Base-by-base conservation (phyloP, 2,888 invertebrate genomes). In the Acanthosoma haemorrhoidale region DNA sequence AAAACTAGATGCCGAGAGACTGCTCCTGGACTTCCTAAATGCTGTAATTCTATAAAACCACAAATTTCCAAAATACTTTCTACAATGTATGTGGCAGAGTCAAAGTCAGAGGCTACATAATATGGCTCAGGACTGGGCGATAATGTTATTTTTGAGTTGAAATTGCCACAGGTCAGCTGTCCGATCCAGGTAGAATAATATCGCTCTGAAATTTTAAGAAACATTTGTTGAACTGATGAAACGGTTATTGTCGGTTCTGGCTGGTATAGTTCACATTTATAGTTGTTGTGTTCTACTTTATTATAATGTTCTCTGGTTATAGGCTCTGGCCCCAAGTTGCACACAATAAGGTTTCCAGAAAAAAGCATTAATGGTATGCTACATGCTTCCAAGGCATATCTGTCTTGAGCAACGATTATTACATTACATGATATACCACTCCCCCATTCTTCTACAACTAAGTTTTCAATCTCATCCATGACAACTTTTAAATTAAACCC, bases 11-110 rank as follows among this genome's bases (percentile, higher is more conserved):
- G 96, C 39, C 95, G 86, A 72, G 95, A 95, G 72, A 94, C 83
- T 2, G 93, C 91, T 78, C 94, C 92, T 2, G 96, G 96, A 70
- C 94, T 96, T 34, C 91, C 91, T 66, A 96, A 87, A 78, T 96
- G 96, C 3, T 88, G 86, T 8, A 94, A 87, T n/a, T 89, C 86
- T 64, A 97, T 81, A 78, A 94, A 96, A 0, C 96, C 96, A 77
- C 92, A 87, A 16, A 96, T 87, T 78, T 91, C 89, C 68, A 96
- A 83, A 64, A 87, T 86, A 71, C 87, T 88, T 0, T 90, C 86
- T 66, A 94, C 82, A 72, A 84, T 85, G 79, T 81, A 84, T 70
- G 82, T 86, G 73, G 81, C 83, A 71, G 79, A 82, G 78, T 84
- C 89, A 78, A 87, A 90, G 77, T 90, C 88, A 0, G 85, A 81